A percentile compares a stretch with the other conserved stretches of the same genome.
phyloP scores from a whole-genome alignment of 1,140 invertebrate genomes.

The Metopolophium dirhodum region DNA sequence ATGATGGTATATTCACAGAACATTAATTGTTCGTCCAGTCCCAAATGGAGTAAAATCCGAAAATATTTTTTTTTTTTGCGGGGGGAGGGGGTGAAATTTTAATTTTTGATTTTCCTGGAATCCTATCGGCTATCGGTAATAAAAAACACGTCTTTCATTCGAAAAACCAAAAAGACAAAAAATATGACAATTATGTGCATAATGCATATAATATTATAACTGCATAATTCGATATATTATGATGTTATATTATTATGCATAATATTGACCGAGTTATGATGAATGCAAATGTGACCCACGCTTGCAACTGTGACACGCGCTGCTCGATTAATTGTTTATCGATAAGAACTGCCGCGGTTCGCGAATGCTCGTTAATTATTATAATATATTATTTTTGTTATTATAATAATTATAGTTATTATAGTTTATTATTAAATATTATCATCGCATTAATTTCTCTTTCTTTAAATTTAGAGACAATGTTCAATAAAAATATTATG shows the following conservation, averaged over 20 bases:
- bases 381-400: neutral
- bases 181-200: neutral
- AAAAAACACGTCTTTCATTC: neutral
- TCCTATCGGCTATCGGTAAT: neutral
- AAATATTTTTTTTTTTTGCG: no score
- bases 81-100: no score
- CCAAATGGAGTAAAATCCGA: neutral
- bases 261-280: neutral
- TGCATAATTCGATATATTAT: neutral
- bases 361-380: constrained; percentile 2
- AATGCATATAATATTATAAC: neutral
- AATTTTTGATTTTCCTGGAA: neutral
- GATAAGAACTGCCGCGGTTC: neutral
- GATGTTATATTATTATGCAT: neutral
- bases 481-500: neutral
- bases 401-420: neutral
- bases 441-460: neutral
- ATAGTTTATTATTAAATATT: neutral
- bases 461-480: constrained; percentile 8
- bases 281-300: neutral
- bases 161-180: neutral
- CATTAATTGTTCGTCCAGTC: neutral
- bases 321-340: neutral
- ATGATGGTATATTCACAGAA: neutral
- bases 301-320: neutral